phyloP scores from a whole-genome alignment of 2,888 invertebrate genomes.

The Stratiomys singularior region DNA sequence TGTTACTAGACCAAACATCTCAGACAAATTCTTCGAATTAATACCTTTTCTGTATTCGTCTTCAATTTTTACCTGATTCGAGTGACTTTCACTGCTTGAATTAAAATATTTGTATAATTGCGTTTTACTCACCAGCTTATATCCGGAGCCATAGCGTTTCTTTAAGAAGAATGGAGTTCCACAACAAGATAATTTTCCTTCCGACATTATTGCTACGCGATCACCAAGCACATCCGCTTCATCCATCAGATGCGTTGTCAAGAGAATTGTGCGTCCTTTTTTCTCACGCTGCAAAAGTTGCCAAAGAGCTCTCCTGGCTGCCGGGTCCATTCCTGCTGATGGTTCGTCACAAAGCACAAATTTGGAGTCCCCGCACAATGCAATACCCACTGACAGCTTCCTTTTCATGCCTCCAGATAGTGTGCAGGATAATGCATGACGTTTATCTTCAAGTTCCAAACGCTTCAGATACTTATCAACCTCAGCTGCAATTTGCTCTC shows the following conservation, averaged over 20 bases:
- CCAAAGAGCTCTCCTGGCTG: conserved; percentile 86
- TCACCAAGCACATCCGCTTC: conserved; percentile 90
- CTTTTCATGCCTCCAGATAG: conserved; percentile 78
- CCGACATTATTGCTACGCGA: conserved; percentile 87
- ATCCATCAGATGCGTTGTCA: conserved; percentile 92
- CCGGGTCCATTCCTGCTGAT: conserved; percentile 85
- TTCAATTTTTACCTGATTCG: too few species aligned
- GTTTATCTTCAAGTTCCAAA: conserved; percentile 72
- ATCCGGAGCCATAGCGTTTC: conserved; percentile 85
- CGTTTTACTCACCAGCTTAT: conserved; percentile 75
- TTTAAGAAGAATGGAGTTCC: conserved; percentile 86
- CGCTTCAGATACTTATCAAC: conserved; percentile 71
- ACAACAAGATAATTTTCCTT: conserved; percentile 81
- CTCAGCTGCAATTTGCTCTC: conserved; percentile 68
- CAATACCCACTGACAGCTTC: conserved; percentile 77
- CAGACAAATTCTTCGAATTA: too few species aligned
- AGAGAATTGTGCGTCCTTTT: conserved; percentile 77
- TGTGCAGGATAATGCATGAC: conserved; percentile 67
- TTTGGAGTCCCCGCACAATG: conserved; percentile 77
- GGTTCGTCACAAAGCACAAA: conserved; percentile 77
- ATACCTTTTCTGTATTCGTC: too few species aligned
- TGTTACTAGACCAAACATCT: too few species aligned
- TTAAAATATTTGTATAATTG: too few species aligned
- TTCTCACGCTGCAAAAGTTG: conserved; percentile 80
- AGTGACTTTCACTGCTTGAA: too few species aligned